These are phyloP conservation scores for Alouatta palliata DNA, from an alignment of 2,113 vertebrate genomes.

Conservation along the genomic window DNA sequence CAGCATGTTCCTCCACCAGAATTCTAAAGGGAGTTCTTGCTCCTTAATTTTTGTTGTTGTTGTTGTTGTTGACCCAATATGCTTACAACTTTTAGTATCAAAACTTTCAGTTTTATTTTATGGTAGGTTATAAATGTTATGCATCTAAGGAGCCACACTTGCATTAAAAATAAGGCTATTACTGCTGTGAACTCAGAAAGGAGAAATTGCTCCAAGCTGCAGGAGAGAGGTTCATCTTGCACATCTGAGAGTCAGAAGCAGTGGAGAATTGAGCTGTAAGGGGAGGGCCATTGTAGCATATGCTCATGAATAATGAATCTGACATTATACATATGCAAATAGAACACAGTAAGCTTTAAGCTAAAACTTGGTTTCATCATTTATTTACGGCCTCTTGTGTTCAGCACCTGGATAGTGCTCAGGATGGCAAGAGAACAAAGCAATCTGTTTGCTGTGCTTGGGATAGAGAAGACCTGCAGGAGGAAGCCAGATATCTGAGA, in stretches of 20 bases:
- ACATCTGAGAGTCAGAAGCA: constrained; percentile 56
- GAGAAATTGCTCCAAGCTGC: constrained; percentile 76
- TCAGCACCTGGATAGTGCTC: constrained; percentile 46
- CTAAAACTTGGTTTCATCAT: constrained; percentile 70
- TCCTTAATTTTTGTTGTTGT: constrained; percentile 11
- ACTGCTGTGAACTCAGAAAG: constrained; percentile 49
- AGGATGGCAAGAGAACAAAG: constrained; percentile 35
- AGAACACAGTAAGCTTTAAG: constrained; percentile 69
- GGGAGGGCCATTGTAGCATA: constrained; percentile 66
- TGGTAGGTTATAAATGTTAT: constrained; percentile 70
- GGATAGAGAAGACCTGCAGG: not conserved
- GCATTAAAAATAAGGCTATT: constrained; percentile 76
- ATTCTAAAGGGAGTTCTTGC: constrained; percentile 20
- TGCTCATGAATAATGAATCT: constrained; percentile 83
- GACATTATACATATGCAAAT: constrained; percentile 76
- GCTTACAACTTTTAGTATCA: constrained; percentile 32
- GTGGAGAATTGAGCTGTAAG: constrained; percentile 34
- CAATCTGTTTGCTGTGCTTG: constrained; percentile 61
- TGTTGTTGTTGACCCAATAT: constrained; percentile 64
- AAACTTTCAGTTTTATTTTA: constrained; percentile 65
- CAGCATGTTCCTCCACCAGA: not conserved
- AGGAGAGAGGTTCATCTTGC: constrained; percentile 69
- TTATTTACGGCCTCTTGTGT: constrained; percentile 73
- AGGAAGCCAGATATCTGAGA: not conserved
- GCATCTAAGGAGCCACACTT: constrained; percentile 65